Base-by-base conservation (phyloP, 1,140 invertebrate species). In the Drosophila varians region DNA sequence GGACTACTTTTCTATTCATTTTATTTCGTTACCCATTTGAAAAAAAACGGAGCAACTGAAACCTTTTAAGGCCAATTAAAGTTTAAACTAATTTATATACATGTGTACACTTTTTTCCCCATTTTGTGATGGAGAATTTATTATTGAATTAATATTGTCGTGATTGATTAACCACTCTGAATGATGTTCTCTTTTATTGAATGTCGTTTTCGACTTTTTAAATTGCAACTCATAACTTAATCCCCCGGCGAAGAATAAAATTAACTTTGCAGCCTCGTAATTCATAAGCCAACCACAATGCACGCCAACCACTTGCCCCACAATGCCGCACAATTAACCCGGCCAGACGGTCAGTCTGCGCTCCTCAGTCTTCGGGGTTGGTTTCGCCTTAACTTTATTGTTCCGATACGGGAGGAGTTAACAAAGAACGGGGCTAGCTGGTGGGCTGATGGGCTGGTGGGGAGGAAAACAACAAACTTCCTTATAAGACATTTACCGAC, bases 401-500 rank as follows among this genome's bases (percentile, higher is more conserved):
- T 66, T 66, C 60, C 61, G 60, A 66, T 66, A 61, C 21, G 18
- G 42, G 18, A 11, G 4, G 19, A 8, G 14, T 5, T n/a, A 34
- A 12, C 31, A 11, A 34, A 34, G 9, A 7, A 23, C n/a, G 9
- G 23, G 45, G 11, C 23, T 11, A 31, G 18, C 4, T 25, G 6
- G 28, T 11, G 1, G 28, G 6, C 1, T 31, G 12, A n/a, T n/a
- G 7, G 21, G 18, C 3, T 7, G n/a, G 6, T 4, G 21, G 12
- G 14, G 42, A 36, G 11, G 48, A 38, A 18, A 38, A 28, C 60
- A 38, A 28, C 60, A 36, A 66, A 52, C 69, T 72, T 62, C 69
- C 69, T 72, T 72, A 72, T 72, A 72, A 72, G 69, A 72, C 69
- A 76, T 76, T 70, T 76, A 70, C 46, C 64, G 40, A 75, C 53